Evolutionary conservation across 2,888 invertebrate genomes (phyloP).

Genomic region (Apocheima hispidaria): DNA sequence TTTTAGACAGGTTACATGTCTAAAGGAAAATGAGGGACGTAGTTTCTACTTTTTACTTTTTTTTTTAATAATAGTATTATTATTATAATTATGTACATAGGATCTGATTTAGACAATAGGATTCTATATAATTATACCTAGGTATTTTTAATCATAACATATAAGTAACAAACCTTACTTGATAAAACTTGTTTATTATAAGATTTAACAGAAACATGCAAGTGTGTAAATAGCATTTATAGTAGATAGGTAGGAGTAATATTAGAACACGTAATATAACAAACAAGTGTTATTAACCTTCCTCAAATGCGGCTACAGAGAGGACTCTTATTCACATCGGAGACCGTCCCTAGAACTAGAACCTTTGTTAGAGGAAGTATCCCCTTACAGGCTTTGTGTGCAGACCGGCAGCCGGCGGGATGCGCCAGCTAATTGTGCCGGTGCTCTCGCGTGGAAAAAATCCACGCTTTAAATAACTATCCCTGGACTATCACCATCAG

Average conservation of each 20-base stretch:
- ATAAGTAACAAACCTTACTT: too few relatives aligned
- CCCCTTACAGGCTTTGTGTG: constrained; percentile 80
- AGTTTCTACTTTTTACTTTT: too few relatives aligned
- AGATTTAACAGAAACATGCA: too few relatives aligned
- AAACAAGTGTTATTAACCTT: constrained; percentile 30
- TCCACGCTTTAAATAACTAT: constrained; percentile 75
- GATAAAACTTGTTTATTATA: too few relatives aligned
- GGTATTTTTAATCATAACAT: too few relatives aligned
- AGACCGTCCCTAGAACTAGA: constrained; percentile 69
- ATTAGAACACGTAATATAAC: constrained; percentile 9
- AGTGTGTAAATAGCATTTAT: neutral
- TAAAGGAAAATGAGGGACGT: too few relatives aligned
- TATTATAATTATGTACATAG: too few relatives aligned
- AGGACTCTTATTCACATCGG: constrained; percentile 54
- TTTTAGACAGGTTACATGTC: too few relatives aligned
- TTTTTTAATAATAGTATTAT: too few relatives aligned
- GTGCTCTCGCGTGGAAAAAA: constrained; percentile 73
- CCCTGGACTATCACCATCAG: constrained; percentile 68
- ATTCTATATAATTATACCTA: too few relatives aligned
- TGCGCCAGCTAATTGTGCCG: constrained; percentile 75
- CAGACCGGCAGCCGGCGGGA: constrained; percentile 68
- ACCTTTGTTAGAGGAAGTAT: constrained; percentile 82
- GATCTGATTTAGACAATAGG: too few relatives aligned
- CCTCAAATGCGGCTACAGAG: constrained; percentile 47
- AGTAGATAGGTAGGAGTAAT: neutral